A percentile compares a stretch with the other conserved stretches of the same genome.
Evolutionary conservation across 2,797 vertebrate genomes (phyloP).

Genomic region (Macropodus opercularis): DNA sequence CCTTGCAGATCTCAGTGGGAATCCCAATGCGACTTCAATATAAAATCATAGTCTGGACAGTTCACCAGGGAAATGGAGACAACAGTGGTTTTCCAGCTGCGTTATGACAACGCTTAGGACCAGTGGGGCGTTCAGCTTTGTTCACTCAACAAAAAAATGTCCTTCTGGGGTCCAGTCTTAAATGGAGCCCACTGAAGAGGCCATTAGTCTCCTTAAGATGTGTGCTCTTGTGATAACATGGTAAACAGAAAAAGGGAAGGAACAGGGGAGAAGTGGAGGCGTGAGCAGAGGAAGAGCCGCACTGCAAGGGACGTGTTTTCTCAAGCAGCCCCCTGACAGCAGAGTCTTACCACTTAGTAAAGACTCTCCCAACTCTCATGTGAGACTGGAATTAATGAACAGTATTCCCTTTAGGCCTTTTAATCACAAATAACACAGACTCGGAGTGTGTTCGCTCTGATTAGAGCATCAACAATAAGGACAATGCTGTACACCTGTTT

Average conservation of each 20-base stretch:
- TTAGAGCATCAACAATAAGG: constrained; percentile 39
- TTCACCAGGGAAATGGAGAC: constrained; percentile 34
- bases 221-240: constrained; percentile 37
- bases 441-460: constrained; percentile 49
- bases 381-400: constrained; percentile 71
- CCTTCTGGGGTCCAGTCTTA: constrained; percentile 29
- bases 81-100: constrained; percentile 4
- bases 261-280: not conserved
- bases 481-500: constrained; percentile 48
- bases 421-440: constrained; percentile 64
- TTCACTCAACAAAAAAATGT: constrained; percentile 2
- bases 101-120: constrained; percentile 26
- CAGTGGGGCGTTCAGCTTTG: constrained; percentile 5
- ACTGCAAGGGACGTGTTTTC: constrained; percentile 26
- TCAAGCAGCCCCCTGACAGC: constrained; percentile 31
- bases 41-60: constrained; percentile 16
- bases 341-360: constrained; percentile 45
- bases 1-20: constrained; percentile 40
- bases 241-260: constrained; percentile 2
- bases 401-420: constrained; percentile 61
- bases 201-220: constrained; percentile 42
- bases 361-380: constrained; percentile 66
- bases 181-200: constrained; percentile 49
- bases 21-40: constrained; percentile 35
- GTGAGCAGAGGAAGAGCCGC: constrained; percentile 2